Percentiles rank a stretch among this genome's conserved stretches.
Evolutionary conservation across 2,888 invertebrate genomes (phyloP).

Genomic region (Nymphalis urticae): DNA sequence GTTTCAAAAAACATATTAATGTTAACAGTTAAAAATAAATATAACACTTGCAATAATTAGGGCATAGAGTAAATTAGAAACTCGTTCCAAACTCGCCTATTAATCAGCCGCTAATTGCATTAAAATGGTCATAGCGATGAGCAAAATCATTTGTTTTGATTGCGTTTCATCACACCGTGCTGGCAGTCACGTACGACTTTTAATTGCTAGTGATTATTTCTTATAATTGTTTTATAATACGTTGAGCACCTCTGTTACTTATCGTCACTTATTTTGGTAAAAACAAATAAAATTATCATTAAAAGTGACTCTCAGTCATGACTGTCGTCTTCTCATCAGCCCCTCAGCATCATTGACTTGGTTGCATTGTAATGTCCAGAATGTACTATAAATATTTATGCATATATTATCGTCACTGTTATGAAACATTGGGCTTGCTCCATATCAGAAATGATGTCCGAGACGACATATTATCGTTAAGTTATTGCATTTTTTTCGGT

Average conservation of each 20-base stretch:
- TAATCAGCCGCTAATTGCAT: constrained; percentile 28
- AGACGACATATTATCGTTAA: no score
- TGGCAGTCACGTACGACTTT: constrained; percentile 36
- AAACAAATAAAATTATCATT: constrained; percentile 1
- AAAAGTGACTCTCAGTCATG: background rate
- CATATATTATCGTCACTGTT: no score
- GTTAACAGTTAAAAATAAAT: no score
- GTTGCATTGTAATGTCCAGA: no score
- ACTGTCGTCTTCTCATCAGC: no score
- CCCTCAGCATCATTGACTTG: no score
- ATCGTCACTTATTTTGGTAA: background rate
- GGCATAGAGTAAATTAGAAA: constrained; percentile 24
- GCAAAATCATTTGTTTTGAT: constrained; percentile 36
- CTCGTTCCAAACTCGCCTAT: constrained; percentile 15
- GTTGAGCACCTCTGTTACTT: background rate
- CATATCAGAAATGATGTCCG: no score
- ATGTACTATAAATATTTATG: background rate
- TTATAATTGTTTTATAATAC: constrained; percentile 28
- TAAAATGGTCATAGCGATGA: constrained; percentile 31
- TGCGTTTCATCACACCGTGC: constrained; percentile 28
- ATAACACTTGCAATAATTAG: constrained; percentile 18
- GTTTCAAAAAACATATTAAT: no score
- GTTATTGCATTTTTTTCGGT: no score
- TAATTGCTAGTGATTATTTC: constrained; percentile 16
- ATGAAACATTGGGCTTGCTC: no score